Evolutionary conservation across 2,888 invertebrate genomes (phyloP).

Genomic region (Phyllotreta striolata): DNA sequence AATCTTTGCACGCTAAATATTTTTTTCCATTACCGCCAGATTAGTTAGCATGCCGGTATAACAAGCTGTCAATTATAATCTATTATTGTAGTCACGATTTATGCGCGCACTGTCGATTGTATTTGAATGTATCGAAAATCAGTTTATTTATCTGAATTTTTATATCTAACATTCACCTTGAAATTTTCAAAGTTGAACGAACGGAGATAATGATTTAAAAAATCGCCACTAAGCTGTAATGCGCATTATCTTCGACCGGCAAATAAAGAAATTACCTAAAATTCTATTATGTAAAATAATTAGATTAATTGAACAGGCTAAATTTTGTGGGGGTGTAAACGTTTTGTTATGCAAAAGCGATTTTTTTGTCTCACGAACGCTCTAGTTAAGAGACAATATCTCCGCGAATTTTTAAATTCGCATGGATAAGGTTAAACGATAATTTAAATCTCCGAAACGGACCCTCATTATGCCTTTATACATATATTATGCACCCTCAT

Average conservation of each 20-base stretch:
- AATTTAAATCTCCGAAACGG: slow-evolving; percentile 15
- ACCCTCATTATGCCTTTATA: slow-evolving; percentile 15
- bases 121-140: slow-evolving; percentile 21
- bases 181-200: slow-evolving; percentile 23
- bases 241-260: neutral
- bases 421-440: slow-evolving; percentile 14
- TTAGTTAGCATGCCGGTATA: slow-evolving; percentile 12
- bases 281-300: too few species aligned
- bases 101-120: neutral
- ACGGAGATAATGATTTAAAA: slow-evolving; percentile 7
- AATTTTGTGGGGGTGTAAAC: too few species aligned
- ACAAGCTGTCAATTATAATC: slow-evolving; percentile 21
- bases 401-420: slow-evolving; percentile 1
- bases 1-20: neutral
- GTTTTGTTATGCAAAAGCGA: too few species aligned
- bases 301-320: too few species aligned
- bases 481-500: slow-evolving; percentile 8
- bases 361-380: too few species aligned
- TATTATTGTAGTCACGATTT: slow-evolving; percentile 12
- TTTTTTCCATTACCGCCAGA: neutral
- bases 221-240: neutral
- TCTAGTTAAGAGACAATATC: slow-evolving; percentile 1
- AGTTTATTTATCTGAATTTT: slow-evolving; percentile 6
- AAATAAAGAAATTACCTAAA: too few species aligned
- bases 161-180: slow-evolving; percentile 26